Conservation (phyloP, 2,113 vertebrate species). For the Himantopus leucocephalus region DNA sequence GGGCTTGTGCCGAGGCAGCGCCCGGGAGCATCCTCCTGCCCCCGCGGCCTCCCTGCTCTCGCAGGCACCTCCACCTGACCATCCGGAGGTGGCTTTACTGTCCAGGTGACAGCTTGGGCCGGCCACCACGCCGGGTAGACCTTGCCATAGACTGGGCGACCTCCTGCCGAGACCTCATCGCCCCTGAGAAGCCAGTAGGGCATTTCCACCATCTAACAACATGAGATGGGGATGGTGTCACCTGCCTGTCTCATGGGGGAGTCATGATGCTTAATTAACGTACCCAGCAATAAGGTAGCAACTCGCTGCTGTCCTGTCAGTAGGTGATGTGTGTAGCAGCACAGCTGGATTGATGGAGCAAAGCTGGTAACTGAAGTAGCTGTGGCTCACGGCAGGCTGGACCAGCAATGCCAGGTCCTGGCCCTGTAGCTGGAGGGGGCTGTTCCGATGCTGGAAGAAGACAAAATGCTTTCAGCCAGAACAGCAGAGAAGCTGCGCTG, state of each 20-base stretch:
- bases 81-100: background rate
- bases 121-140: background rate
- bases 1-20: background rate
- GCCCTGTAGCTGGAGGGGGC: background rate
- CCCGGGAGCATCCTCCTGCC: background rate
- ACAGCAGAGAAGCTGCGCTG: background rate
- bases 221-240: background rate
- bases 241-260: background rate
- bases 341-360: background rate
- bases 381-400: background rate
- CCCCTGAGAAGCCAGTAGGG: background rate
- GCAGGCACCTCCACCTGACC: background rate
- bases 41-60: background rate
- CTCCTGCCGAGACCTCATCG: background rate
- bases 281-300: background rate
- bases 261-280: background rate
- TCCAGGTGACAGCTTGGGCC: background rate
- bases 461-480: background rate
- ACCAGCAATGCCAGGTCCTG: background rate
- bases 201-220: background rate
- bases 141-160: background rate
- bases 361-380: background rate
- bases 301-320: background rate
- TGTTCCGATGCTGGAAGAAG: background rate
- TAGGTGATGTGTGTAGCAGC: background rate